These are phyloP conservation scores for Centropus unirufus DNA, from an alignment of 2,113 vertebrate species.

Conservation along the genomic window DNA sequence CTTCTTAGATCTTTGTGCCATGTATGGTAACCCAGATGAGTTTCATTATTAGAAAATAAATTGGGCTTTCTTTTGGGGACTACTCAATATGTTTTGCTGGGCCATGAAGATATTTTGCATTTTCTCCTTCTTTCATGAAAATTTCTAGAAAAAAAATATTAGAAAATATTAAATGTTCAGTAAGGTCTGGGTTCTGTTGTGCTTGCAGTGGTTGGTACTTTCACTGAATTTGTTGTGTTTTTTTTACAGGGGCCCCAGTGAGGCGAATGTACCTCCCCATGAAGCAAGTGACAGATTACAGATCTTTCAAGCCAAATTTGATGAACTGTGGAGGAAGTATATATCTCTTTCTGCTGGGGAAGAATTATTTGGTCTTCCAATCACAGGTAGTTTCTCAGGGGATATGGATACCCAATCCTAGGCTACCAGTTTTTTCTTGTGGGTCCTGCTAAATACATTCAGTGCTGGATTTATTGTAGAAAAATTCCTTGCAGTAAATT, in stretches of 20 bases:
- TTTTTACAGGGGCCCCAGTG: slow-evolving; percentile 76
- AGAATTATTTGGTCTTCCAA: slow-evolving; percentile 83
- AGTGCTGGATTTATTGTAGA: not conserved
- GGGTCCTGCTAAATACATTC: not conserved
- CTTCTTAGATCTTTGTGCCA: not conserved
- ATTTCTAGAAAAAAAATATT: not conserved
- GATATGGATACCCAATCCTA: not conserved
- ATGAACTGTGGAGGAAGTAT: slow-evolving; percentile 84
- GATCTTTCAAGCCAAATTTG: slow-evolving; percentile 82
- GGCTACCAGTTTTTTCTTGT: not conserved
- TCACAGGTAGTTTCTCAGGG: slow-evolving; percentile 72
- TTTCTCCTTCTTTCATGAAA: not conserved
- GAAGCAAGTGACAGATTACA: slow-evolving; percentile 84
- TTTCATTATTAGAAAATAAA: not conserved
- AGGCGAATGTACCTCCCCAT: slow-evolving; percentile 73
- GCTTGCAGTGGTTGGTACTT: not conserved
- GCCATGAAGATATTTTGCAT: not conserved
- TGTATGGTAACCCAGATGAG: not conserved
- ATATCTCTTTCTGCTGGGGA: slow-evolving; percentile 80
- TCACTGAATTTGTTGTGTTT: not conserved
- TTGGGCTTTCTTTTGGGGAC: not conserved
- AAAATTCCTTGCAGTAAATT: not conserved
- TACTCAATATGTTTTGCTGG: not conserved
- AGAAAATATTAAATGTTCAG: not conserved
- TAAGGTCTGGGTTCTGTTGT: not conserved